These are phyloP conservation scores for Bubo blakistoni DNA, from an alignment of 2,113 vertebrate genomes.

Conservation along the genomic window DNA sequence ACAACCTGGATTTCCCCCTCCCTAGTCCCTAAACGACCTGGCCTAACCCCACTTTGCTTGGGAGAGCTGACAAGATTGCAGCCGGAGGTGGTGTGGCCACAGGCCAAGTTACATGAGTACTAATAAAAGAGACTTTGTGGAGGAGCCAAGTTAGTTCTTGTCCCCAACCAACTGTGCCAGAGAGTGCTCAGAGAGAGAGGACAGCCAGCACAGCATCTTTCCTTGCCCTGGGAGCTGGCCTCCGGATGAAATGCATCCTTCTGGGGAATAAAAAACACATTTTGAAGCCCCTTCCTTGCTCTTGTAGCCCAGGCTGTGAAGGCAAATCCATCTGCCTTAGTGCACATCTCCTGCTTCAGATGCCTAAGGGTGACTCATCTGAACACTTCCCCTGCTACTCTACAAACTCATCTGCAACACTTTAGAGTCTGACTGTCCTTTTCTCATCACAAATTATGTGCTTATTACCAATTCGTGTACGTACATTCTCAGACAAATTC, in stretches of 20 bases:
- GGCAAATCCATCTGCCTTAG: background rate
- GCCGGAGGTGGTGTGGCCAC: constrained; percentile 45
- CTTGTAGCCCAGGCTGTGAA: background rate
- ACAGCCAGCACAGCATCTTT: constrained; percentile 42
- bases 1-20: background rate
- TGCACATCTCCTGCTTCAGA: background rate
- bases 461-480: background rate
- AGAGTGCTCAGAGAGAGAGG: background rate
- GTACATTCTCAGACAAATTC: background rate
- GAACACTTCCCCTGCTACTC: background rate
- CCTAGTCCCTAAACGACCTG: background rate
- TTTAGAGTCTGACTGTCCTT: background rate
- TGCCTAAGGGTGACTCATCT: background rate
- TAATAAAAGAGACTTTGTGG: constrained; percentile 67
- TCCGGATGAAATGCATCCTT: background rate
- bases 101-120: constrained; percentile 58
- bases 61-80: constrained; percentile 56
- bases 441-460: background rate
- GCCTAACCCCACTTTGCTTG: constrained; percentile 27
- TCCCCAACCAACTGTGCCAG: constrained; percentile 39
- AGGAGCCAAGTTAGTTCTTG: constrained; percentile 55
- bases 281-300: background rate
- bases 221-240: background rate
- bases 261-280: background rate
- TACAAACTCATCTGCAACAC: background rate